These are phyloP conservation scores for Ceratosolen solmsi DNA, from an alignment of 1,140 invertebrate species.

Conservation along the genomic window DNA sequence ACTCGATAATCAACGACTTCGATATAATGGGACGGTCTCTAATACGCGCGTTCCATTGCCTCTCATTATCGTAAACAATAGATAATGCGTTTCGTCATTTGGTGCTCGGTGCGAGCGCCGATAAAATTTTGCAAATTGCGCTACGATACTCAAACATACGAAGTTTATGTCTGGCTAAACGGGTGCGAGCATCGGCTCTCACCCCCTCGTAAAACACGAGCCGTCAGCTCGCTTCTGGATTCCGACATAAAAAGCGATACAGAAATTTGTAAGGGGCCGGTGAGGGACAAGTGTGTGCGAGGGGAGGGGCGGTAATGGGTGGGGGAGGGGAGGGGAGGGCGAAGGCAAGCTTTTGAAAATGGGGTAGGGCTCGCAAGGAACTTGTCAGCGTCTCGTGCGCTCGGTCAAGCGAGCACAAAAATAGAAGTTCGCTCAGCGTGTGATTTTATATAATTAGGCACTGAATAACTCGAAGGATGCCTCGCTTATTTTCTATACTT, in stretches of 20 bases:
- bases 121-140: background rate
- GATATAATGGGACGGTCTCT: too few relatives aligned
- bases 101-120: background rate
- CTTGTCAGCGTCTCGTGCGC: constrained; percentile 61
- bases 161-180: too few relatives aligned
- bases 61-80: too few relatives aligned
- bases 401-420: constrained; percentile 69
- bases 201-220: constrained; percentile 28
- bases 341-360: background rate
- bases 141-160: too few relatives aligned
- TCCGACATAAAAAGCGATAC: background rate
- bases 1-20: too few relatives aligned
- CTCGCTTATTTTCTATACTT: constrained; percentile 28
- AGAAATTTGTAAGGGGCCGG: background rate
- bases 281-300: too few relatives aligned
- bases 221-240: constrained; percentile 14
- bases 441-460: constrained; percentile 73
- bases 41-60: too few relatives aligned
- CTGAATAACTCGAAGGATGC: constrained; percentile 40
- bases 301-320: constrained; percentile 3
- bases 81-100: background rate
- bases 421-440: constrained; percentile 71
- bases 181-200: too few relatives aligned
- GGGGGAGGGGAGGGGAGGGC: background rate
- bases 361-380: background rate